These are phyloP conservation scores for Brotula barbata DNA, from an alignment of 2,797 vertebrate genomes.

Conservation along the genomic window DNA sequence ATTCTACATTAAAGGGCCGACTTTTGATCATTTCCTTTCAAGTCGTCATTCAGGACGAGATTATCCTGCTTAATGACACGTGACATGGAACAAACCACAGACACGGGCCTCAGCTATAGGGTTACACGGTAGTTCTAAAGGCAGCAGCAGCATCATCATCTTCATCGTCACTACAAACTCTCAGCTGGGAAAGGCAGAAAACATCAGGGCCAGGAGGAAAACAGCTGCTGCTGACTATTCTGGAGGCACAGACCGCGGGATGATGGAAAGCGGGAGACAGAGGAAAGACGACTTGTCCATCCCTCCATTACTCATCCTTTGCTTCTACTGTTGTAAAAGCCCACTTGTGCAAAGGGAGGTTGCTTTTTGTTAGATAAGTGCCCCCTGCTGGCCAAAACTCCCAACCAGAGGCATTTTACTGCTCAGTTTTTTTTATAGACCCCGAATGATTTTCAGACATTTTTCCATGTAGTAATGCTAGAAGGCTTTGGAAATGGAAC, in stretches of 20 bases:
- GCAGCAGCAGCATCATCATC: background rate
- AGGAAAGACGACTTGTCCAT: conserved; percentile 34
- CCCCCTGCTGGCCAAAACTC: conserved; percentile 74
- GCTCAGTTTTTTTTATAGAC: conserved; percentile 61
- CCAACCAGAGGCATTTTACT: conserved; percentile 40
- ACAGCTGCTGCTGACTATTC: conserved; percentile 29
- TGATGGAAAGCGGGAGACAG: conserved; percentile 36
- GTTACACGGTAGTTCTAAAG: background rate
- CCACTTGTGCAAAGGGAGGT: conserved; percentile 35
- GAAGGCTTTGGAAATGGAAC: conserved; percentile 48
- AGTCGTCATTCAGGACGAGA: conserved; percentile 46
- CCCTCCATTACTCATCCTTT: conserved; percentile 28
- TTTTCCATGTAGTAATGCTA: conserved; percentile 75
- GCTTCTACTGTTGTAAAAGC: conserved; percentile 28
- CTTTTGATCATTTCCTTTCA: conserved; percentile 52
- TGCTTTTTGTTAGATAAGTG: conserved; percentile 68
- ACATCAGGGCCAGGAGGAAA: conserved; percentile 8
- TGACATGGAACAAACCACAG: conserved; percentile 39
- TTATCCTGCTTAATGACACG: conserved; percentile 51
- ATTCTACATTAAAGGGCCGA: conserved; percentile 49
- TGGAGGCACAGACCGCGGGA: background rate
- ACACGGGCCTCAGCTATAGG: background rate
- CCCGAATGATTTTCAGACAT: conserved; percentile 74
- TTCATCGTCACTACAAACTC: conserved; percentile 32
- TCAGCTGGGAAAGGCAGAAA: conserved; percentile 34